Evolutionary conservation across 2,113 vertebrate species (phyloP), one percentile per base, ranked within the genome.

Genomic region (Pimephales promelas): DNA sequence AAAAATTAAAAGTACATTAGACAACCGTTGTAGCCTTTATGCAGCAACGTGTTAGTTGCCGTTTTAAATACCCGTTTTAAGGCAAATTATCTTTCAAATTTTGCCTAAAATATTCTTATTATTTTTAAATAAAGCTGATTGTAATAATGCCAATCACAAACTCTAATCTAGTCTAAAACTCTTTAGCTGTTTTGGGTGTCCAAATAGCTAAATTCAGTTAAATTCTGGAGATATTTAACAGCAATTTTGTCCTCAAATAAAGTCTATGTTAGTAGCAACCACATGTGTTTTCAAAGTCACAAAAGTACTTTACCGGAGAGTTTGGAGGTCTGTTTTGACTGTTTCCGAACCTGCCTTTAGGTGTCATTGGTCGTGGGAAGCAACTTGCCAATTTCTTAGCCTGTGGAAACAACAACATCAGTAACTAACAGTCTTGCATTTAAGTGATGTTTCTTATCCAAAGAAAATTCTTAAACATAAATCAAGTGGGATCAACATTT

Each of bases 341-440:
- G 61, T 68, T 86, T 20, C 52, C 56, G 3, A 82, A 92, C 85
- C 89, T 93, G 62, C 93, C 94, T 85, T 96, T 95, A 11, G 96
- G 92, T 2, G 95, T 97, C 83, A 96, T 93, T 0, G 96, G 95
- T 0, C 94, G 95, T 0, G 96, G 95, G 88, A 98, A 98, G 86
- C 97, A 98, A 88, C 95, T 96, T 80, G 93, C 90, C 0, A 91
- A 90, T 73, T 95, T 94, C 90, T 96, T 98, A 79, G 89, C 91
- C 94, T 95, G 52, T 91, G 81, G 16, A 87, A 36, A 77, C 3
- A 75, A 62, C 1, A 34, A 5, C 28, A 18, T 5, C 24, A 45
- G 6, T 45, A 22, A 72, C 6, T 10, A 4, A 24, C 11, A 26
- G 5, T 28, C 11, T 43, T 73, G 5, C 1, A 73, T 26, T 45